Evolutionary conservation across 2,113 vertebrate genomes (phyloP), one percentile per base, ranked within the genome.

Genomic region (Andinoacara biseriatus): DNA sequence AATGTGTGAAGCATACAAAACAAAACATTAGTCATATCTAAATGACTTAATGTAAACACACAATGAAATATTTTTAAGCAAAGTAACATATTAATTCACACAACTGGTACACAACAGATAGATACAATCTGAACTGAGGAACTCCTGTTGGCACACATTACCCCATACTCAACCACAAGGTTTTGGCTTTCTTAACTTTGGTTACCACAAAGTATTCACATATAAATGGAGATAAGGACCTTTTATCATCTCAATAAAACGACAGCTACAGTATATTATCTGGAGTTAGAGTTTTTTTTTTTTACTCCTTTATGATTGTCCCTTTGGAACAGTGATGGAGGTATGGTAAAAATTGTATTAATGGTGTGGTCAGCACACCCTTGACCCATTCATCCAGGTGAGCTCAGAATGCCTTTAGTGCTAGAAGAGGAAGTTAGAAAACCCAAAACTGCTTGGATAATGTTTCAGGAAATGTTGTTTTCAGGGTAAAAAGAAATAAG

Each of bases 121-220:
- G 56, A 9, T 62, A 8, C 33, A 83, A 78, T 65, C 29, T 60
- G 4, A 75, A 33, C 40, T 24, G 22, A 80, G 40, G 61, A 83
- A 83, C 60, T 81, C n/a, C 69, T 74, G 74, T 86, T 84, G 79
- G 58, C 58, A 2, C 33, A 83, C 24, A 76, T 20, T 58, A 26
- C 40, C 5, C 1, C 40, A 18, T n/a, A n/a, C 5, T 56, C 38
- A 65, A 67, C 18, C 77, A 49, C 62, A 75, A 14, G 56, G 57
- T 49, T 58, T 52, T 84, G 31, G 72, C 72, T 78, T 15, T 61
- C 33, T 65, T 31, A 18, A 56, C n/a, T 65, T 38, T 26, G 22
- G 18, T 61, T 75, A 76, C 1, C 46, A 69, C 15, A 69, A 69
- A 52, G 43, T 29, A 49, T 49, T 52, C 46, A 69, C 29, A 7